Conservation (phyloP, 2,888 invertebrate species). For the Ormyrus nitidulus region DNA sequence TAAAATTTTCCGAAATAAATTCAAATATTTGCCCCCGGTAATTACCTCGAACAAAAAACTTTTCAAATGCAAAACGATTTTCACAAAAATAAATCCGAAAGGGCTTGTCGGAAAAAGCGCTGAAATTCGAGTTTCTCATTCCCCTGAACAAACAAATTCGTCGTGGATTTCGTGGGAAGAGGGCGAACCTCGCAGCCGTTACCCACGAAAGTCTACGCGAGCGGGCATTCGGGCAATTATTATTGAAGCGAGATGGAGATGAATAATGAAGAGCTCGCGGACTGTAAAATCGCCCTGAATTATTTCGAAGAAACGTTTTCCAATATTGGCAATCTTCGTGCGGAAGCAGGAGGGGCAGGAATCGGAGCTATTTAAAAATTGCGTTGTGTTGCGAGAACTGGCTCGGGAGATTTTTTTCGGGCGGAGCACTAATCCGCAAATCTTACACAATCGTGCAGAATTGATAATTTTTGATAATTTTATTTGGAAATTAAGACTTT, state of each 20-base stretch:
- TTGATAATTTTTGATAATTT: no score
- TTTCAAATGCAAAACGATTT: no score
- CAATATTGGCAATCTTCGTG: slow-evolving; percentile 41
- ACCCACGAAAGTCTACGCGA: neutral
- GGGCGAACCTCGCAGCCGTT: no score
- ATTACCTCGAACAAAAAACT: no score
- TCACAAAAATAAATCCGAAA: no score
- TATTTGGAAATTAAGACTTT: no score
- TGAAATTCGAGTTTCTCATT: neutral
- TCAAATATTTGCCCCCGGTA: no score
- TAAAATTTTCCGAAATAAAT: no score
- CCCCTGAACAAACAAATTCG: slow-evolving; percentile 19
- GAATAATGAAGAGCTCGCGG: slow-evolving; percentile 38
- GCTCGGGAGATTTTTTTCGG: neutral
- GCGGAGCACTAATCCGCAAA: no score
- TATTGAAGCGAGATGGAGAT: slow-evolving; percentile 29
- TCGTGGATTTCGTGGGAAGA: neutral
- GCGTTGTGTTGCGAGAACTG: neutral
- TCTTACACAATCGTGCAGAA: no score
- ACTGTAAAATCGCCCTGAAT: slow-evolving; percentile 45
- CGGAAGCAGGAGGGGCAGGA: neutral
- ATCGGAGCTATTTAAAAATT: slow-evolving; percentile 4
- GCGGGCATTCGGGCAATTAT: slow-evolving; percentile 27
- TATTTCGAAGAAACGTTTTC: slow-evolving; percentile 49
- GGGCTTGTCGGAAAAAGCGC: no score